Base-by-base conservation (phyloP, 2,797 vertebrate genomes). In the Sternotherus odoratus region DNA sequence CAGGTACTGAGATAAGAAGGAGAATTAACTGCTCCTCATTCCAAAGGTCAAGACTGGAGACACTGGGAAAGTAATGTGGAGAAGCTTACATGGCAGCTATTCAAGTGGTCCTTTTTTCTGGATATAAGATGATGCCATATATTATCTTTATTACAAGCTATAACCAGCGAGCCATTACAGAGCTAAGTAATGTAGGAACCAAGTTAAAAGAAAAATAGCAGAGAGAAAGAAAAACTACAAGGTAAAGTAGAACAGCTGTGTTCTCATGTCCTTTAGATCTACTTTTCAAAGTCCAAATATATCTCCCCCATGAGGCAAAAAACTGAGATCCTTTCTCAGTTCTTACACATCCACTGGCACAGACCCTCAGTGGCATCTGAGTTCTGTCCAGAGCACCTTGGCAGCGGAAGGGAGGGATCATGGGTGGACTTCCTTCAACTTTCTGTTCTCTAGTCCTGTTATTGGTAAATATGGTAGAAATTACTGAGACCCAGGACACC, bases 1-100 rank as follows among this genome's bases (percentile, higher is more conserved):
- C 92, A 16, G 33, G 83, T 87, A 79, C 88, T 86, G 66, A 69
- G 90, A 91, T 50, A 84, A 66, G 78, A 90, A 82, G 79, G 85
- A 91, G 85, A 96, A 92, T 91, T 87, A 95, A 36, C 12, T 82
- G 79, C 53, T 30, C 87, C 66, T 94, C 87, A 85, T 74, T 82
- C 77, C n/a, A 91, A 28, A 75, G 51, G 66, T 56, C 72, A 89
- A 89, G 48, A 87, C 91, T 85, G 89, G 91, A 95, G 92, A 94
- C 86, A 91, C 23, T 75, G 50, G 93, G 86, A 89, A 75, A 48
- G 72, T 15, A 48, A 46, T 48, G 28, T 75, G 72, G 13, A 80
- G 74, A 63, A 86, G 28, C 53, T 74, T 57, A 83, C 17, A 72
- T 84, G 77, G 66, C 63, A 81, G 36, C 86, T 81, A 43, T 83